phyloP scores from a whole-genome alignment of 2,888 invertebrate genomes.

The Drosophila flavopinicola region DNA sequence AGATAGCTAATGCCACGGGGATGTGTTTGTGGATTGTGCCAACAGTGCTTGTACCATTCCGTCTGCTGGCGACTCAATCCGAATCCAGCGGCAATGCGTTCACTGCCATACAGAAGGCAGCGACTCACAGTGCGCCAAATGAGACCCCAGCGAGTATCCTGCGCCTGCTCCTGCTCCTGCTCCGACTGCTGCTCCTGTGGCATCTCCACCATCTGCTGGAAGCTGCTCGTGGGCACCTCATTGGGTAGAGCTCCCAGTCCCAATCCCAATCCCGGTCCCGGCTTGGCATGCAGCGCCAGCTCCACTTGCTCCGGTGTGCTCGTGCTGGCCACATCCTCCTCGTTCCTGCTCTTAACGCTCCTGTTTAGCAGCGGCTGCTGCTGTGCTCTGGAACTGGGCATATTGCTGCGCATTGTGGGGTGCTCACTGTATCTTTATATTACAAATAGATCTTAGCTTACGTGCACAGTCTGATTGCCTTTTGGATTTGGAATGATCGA shows the following conservation, averaged over 20 bases:
- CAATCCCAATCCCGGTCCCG: neutral
- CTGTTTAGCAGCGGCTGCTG: neutral
- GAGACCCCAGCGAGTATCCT: constrained; percentile 4
- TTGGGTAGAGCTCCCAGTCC: rapidly evolving
- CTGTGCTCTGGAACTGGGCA: constrained; percentile 10
- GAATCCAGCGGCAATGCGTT: constrained; percentile 47
- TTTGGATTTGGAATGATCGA: constrained; percentile 13
- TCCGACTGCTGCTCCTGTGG: neutral
- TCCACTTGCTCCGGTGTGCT: constrained; percentile 18
- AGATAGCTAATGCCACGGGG: constrained; percentile 10
- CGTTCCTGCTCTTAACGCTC: neutral
- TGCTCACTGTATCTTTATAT: neutral
- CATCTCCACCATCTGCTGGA: no score
- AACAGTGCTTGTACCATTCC: constrained; percentile 63
- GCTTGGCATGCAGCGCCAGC: constrained; percentile 10
- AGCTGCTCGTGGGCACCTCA: neutral
- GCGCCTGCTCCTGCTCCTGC: neutral
- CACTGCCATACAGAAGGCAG: constrained; percentile 24
- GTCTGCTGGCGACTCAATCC: constrained; percentile 47
- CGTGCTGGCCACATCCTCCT: neutral
- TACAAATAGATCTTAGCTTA: neutral
- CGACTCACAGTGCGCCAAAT: constrained; percentile 14
- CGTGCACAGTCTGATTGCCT: neutral
- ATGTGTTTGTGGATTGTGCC: constrained; percentile 39
- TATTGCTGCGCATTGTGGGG: constrained; percentile 1